phyloP scores from a whole-genome alignment of 2,888 invertebrate species.

The Drosophila neoperkinsi region DNA sequence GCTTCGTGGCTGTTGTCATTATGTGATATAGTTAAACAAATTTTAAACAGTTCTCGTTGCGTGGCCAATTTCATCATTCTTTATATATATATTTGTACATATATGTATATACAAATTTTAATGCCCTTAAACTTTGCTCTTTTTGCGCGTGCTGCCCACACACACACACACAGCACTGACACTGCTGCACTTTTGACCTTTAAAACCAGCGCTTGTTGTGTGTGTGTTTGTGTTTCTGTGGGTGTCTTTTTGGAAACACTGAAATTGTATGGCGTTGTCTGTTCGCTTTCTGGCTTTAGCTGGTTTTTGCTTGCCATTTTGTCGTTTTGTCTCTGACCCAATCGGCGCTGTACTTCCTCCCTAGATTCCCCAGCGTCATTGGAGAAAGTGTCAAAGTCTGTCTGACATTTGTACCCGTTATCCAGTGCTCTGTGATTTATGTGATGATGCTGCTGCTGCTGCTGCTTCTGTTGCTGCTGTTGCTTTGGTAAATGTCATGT shows the following conservation, averaged over 20 bases:
- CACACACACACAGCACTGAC: conserved; percentile 13
- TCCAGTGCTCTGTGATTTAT: conserved; percentile 66
- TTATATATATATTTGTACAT: not conserved
- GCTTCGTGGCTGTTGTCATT: conserved; percentile 61
- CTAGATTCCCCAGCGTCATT: not conserved
- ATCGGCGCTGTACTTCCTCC: not conserved
- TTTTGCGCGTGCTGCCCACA: conserved; percentile 55
- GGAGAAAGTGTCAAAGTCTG: conserved; percentile 57
- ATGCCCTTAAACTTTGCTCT: conserved; percentile 81
- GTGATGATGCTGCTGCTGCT: conserved; percentile 42
- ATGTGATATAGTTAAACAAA: conserved; percentile 52
- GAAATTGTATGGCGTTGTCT: conserved; percentile 59
- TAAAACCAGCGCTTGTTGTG: conserved; percentile 51
- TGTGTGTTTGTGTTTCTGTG: conserved; percentile 39
- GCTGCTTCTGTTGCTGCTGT: conserved; percentile 30
- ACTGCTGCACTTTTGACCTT: conserved; percentile 79
- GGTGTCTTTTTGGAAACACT: conserved; percentile 28
- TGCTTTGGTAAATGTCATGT: conserved; percentile 49
- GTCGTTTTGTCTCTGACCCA: conserved; percentile 25
- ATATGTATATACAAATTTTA: conserved; percentile 41
- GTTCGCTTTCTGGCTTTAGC: conserved; percentile 32
- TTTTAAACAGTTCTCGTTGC: conserved; percentile 50
- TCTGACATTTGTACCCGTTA: conserved; percentile 67
- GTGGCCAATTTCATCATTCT: conserved; percentile 70
- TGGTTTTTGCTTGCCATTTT: conserved; percentile 39